Conservation (phyloP, 2,888 invertebrate genomes). For the Cantharis nigra region DNA sequence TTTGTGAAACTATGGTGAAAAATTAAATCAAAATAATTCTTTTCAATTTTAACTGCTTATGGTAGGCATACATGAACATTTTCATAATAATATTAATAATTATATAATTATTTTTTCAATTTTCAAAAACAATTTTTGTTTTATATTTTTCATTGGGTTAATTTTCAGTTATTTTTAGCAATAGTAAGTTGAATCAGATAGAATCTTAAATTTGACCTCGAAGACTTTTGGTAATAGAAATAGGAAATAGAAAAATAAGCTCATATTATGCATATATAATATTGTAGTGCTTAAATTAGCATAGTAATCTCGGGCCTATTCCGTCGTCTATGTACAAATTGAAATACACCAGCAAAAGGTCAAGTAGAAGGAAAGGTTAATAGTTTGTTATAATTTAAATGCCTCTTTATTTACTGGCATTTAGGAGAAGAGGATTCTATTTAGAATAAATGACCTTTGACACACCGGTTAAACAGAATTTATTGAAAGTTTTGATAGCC, state of each 20-base stretch:
- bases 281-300: conserved; percentile 20
- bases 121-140: neutral
- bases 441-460: conserved; percentile 17
- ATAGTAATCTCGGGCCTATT: conserved; percentile 14
- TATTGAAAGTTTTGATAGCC: neutral
- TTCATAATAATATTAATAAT: too few species aligned
- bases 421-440: conserved; percentile 18
- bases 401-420: conserved; percentile 31
- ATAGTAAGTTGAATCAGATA: neutral
- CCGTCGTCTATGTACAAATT: conserved; percentile 26
- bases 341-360: conserved; percentile 31
- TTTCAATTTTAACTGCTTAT: too few species aligned
- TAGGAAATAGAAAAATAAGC: conserved; percentile 16
- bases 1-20: too few species aligned
- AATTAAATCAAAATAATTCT: too few species aligned
- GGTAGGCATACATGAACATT: too few species aligned
- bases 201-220: neutral
- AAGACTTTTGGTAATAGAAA: neutral
- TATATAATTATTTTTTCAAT: too few species aligned
- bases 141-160: neutral
- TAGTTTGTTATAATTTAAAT: conserved; percentile 33
- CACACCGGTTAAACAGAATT: neutral
- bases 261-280: conserved; percentile 11
- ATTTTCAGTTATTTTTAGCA: neutral
- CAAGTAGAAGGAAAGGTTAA: conserved; percentile 32